phyloP scores from a whole-genome alignment of 2,888 invertebrate genomes.

The Polyploca ridens region DNA sequence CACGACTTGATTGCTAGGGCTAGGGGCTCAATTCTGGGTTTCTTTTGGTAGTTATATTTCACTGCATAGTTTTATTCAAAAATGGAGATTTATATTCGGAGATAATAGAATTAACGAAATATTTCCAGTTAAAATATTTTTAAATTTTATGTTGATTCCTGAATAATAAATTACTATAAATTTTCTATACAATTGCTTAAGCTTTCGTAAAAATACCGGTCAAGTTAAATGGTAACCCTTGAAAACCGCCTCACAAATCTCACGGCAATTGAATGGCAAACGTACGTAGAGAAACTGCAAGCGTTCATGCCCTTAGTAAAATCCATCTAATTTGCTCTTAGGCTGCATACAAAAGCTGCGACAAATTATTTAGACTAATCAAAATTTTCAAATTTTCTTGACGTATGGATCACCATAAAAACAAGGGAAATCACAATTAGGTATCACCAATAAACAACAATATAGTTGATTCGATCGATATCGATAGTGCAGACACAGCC shows the following conservation, averaged over 20 bases:
- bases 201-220: constrained; percentile 1
- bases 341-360: constrained; percentile 9
- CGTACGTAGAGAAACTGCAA: constrained; percentile 34
- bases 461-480: neutral
- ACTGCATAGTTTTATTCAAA: neutral
- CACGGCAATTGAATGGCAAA: constrained; percentile 54
- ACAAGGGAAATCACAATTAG: too few species aligned
- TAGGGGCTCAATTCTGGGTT: neutral
- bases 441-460: too few species aligned
- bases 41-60: neutral
- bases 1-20: neutral
- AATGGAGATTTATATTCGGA: too few species aligned
- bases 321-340: constrained; percentile 52
- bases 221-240: constrained; percentile 10
- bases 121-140: too few species aligned
- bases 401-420: too few species aligned
- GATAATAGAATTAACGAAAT: too few species aligned
- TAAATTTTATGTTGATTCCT: too few species aligned
- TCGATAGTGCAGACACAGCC: neutral
- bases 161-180: too few species aligned
- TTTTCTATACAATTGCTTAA: too few species aligned
- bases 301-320: constrained; percentile 33
- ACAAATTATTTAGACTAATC: neutral
- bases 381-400: neutral
- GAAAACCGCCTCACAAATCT: constrained; percentile 29